Base-by-base conservation (phyloP, 2,888 invertebrate species). In the Ceraclea dissimilis region DNA sequence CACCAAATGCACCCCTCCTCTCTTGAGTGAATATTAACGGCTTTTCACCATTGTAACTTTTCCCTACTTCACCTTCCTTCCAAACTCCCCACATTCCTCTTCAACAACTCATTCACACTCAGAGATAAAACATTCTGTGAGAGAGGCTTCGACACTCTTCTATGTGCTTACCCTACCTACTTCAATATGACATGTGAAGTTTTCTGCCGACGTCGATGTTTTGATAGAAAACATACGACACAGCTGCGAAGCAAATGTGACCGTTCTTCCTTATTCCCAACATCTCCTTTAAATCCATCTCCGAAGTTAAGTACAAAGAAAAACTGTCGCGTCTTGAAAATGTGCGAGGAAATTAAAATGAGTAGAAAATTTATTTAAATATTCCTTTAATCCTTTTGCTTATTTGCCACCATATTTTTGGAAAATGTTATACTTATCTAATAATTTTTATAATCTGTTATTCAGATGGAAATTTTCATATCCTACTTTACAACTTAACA, bases 21-120 rank as follows among this genome's bases (percentile, higher is more conserved):
- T 43, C 44, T 21, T 54, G 57, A 60, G 60, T 60, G 60, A 60
- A 60, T 60, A 60, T 60, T 60, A 60, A 60, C 60, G 57, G 60
- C 60, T 60, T 60, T 60, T 57, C 60, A 55, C 52, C 52, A 49
- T 34, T 43, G 47, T 31, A 52, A 60, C 57, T 52, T 56, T 57
- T 56, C 51, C 39, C 54, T 31, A 31, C 31, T 22, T 48, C 50
- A 33, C 20, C 53, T 43, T 31, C 22, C 52, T 46, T 52, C 50
- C 18, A n/a, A 44, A 49, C 39, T 56, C 48, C 49, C 51, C 53
- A 54, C 50, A 26, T 20, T 50, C 52, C 16, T 56, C 48, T 51
- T 54, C 53, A 57, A 60, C 59, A 57, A 39, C 39, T 39, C 39
- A 39, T 39, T 39, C n/a, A 13, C 39, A 39, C 39, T 39, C 39